phyloP scores from a whole-genome alignment of 2,888 invertebrate species.

The Lumbricus terrestris region DNA sequence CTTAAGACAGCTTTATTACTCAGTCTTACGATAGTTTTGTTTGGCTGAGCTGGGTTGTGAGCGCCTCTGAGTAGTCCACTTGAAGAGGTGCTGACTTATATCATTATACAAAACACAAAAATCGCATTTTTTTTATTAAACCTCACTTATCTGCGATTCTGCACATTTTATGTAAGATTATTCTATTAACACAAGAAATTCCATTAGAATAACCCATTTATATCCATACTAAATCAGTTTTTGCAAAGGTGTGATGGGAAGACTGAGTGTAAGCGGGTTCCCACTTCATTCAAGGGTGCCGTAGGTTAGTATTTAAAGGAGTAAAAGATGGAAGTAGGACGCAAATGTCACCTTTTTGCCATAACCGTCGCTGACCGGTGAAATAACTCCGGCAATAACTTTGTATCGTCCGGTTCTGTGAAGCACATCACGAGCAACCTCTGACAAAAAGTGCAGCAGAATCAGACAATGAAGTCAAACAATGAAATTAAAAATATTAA shows the following conservation, averaged over 20 bases:
- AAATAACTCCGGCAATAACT: constrained; percentile 89
- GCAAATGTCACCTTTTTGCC: constrained; percentile 68
- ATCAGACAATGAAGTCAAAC: background rate
- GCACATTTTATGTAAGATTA: background rate
- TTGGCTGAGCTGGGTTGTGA: too few species aligned
- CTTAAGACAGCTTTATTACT: too few species aligned
- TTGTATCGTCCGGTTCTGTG: constrained; percentile 71
- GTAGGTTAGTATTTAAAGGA: background rate
- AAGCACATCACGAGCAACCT: constrained; percentile 85
- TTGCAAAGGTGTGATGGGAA: background rate
- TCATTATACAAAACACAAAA: too few species aligned
- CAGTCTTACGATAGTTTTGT: too few species aligned
- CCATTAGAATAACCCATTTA: background rate
- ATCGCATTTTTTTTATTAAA: too few species aligned
- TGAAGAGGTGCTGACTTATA: too few species aligned
- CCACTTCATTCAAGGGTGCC: background rate
- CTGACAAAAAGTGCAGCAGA: constrained; percentile 64
- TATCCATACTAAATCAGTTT: background rate
- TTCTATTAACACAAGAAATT: background rate
- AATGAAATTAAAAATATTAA: too few species aligned
- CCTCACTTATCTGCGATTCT: background rate
- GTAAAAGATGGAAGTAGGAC: background rate
- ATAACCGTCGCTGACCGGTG: constrained; percentile 91
- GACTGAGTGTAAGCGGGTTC: background rate
- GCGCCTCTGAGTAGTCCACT: too few species aligned